These are phyloP conservation scores for Phocides pigmalion DNA, from an alignment of 1,140 invertebrate genomes.

Conservation along the genomic window DNA sequence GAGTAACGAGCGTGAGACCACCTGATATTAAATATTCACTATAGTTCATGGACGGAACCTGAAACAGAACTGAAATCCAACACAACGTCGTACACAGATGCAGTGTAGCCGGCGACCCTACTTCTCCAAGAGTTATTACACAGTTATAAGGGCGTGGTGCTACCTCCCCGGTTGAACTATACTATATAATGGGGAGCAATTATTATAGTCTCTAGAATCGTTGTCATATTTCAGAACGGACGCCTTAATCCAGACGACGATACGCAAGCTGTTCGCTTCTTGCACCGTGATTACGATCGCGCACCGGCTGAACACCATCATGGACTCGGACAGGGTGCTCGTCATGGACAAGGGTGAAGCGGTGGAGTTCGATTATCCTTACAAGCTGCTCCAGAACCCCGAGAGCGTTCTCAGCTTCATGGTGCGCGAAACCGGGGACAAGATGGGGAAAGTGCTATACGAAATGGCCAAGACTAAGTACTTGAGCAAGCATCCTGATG, in stretches of 20 bases:
- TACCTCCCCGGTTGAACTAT: too few relatives aligned
- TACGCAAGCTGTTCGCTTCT: slow-evolving; percentile 84
- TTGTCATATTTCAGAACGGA: slow-evolving; percentile 82
- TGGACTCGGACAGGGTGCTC: slow-evolving; percentile 89
- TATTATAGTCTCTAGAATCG: neutral
- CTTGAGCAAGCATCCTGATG: slow-evolving; percentile 11
- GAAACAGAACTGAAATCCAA: too few relatives aligned
- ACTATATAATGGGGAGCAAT: neutral
- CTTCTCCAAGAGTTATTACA: too few relatives aligned
- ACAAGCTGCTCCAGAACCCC: slow-evolving; percentile 85
- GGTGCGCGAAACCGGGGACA: slow-evolving; percentile 84
- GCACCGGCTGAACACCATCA: slow-evolving; percentile 89
- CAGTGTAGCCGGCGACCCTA: too few relatives aligned
- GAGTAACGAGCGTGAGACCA: too few relatives aligned
- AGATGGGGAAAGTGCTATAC: slow-evolving; percentile 50
- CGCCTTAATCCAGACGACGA: slow-evolving; percentile 86
- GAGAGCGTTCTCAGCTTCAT: slow-evolving; percentile 81
- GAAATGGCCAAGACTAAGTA: slow-evolving; percentile 64
- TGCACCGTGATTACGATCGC: slow-evolving; percentile 93
- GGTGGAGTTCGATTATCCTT: slow-evolving; percentile 89
- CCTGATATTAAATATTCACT: too few relatives aligned
- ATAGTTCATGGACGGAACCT: too few relatives aligned
- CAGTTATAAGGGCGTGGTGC: too few relatives aligned
- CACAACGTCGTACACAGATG: too few relatives aligned
- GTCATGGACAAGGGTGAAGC: slow-evolving; percentile 89